Base-by-base conservation (phyloP, 2,797 vertebrate genomes). In the Tiaroga cobitis region DNA sequence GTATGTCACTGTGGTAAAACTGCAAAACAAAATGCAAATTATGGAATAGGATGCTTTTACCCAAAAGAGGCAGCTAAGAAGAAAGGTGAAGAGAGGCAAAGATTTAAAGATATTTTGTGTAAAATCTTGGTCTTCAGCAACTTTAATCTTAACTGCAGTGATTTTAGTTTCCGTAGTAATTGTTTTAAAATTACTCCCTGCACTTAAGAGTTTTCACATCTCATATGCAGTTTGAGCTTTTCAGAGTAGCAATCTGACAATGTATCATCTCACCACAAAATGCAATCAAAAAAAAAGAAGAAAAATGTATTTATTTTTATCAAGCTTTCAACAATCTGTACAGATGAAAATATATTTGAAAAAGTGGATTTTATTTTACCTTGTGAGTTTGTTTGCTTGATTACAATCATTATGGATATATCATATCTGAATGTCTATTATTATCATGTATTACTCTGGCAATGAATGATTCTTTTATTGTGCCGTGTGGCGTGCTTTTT, bases 291-390 rank as follows among this genome's bases (percentile, higher is more conserved):
- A 85, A 83, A 26, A n/a, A 75, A 85, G 3, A 65, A 76, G 3
- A 76, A 87, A 90, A 85, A 78, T 86, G 82, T 92, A 90, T 93
- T 91, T 91, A 89, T 91, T 92, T 91, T 92, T 90, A 85, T 92
- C 89, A 87, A 89, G 83, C 86, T 85, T 88, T 91, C 88, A 88
- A 90, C 88, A 89, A 84, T 84, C 83, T 92, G 89, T 92, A 91
- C 78, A 91, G 87, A 87, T 89, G 86, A 82, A 90, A 90, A 89
- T 89, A 86, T 92, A 91, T 90, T 87, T 81, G 51, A 83, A 87
- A 73, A 89, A 78, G 83, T 84, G 89, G 46, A 85, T 93, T 90
- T 91, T 91, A 93, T 93, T 92, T 90, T 92, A 90, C 82, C 56
- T 74, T 91, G 83, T 83, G 78, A 82, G 90, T 90, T 87, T 82